A percentile compares a stretch with the other conserved stretches of the same genome.
These are phyloP conservation scores for Brachionus calyciflorus DNA, from an alignment of 1,140 invertebrate species.

Conservation along the genomic window DNA sequence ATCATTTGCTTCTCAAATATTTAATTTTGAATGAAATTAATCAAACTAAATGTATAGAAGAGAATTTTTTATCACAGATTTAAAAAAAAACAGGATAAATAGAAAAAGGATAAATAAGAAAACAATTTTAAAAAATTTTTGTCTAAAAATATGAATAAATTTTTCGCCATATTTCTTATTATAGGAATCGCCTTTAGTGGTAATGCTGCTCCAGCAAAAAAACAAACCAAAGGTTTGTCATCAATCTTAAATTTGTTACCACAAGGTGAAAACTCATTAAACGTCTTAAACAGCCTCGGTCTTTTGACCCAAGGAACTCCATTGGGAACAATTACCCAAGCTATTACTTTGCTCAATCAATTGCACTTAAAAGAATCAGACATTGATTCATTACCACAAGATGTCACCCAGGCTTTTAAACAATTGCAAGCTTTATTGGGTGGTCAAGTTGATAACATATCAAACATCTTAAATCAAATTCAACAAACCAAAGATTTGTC, in stretches of 20 bases:
- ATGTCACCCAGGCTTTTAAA: constrained; percentile 14
- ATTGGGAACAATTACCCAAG: constrained; percentile 4
- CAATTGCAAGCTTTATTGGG: constrained; percentile 24
- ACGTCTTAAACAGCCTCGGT: background rate
- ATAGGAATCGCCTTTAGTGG: too few species aligned
- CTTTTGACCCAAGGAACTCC: constrained; percentile 6
- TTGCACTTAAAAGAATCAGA: constrained; percentile 17
- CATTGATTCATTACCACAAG: constrained; percentile 21
- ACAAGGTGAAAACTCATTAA: background rate
- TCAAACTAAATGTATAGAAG: too few species aligned
- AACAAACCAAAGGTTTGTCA: background rate
- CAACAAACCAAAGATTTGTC: background rate
- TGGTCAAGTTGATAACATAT: background rate
- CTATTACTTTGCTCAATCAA: constrained; percentile 10
- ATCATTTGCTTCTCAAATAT: too few species aligned
- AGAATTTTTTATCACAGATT: too few species aligned
- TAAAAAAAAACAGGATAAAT: too few species aligned
- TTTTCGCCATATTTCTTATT: too few species aligned
- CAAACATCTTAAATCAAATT: constrained; percentile 2
- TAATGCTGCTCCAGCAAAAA: too few species aligned
- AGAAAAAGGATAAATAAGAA: too few species aligned
- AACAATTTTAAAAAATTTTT: too few species aligned
- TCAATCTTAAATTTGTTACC: constrained; percentile 7
- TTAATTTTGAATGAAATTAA: too few species aligned
- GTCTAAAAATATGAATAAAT: too few species aligned